Evolutionary conservation across 2,113 vertebrate species (phyloP).

Genomic region (Anhinga anhinga): DNA sequence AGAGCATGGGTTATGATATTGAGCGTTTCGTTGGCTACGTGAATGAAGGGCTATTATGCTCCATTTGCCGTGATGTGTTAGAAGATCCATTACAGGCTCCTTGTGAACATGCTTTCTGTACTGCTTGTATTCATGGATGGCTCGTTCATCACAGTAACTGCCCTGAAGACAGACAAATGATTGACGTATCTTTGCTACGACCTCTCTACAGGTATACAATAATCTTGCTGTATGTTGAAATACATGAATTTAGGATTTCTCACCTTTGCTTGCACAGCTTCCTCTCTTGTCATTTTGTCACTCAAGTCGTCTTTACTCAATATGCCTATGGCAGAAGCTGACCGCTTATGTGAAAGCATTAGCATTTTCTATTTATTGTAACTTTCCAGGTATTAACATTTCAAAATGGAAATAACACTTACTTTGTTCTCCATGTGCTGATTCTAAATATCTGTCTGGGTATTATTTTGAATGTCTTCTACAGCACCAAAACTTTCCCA

Average conservation of each 20-base stretch:
- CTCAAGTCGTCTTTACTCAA: background rate
- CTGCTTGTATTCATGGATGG: slow-evolving; percentile 86
- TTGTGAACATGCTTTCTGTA: slow-evolving; percentile 88
- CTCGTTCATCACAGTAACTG: slow-evolving; percentile 84
- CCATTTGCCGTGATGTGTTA: slow-evolving; percentile 86
- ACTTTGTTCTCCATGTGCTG: background rate
- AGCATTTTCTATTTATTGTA: background rate
- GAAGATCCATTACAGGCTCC: slow-evolving; percentile 88
- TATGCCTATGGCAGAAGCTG: background rate
- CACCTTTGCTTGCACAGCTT: background rate
- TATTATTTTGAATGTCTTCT: background rate
- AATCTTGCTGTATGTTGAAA: background rate
- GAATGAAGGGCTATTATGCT: slow-evolving; percentile 88
- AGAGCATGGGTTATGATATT: slow-evolving; percentile 85
- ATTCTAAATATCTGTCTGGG: background rate
- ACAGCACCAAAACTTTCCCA: background rate
- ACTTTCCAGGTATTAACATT: background rate
- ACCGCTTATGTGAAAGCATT: background rate
- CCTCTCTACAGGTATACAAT: slow-evolving; percentile 81
- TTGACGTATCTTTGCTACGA: slow-evolving; percentile 78
- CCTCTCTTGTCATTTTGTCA: background rate
- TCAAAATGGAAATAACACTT: background rate
- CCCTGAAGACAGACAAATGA: slow-evolving; percentile 84
- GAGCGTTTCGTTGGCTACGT: slow-evolving; percentile 90
- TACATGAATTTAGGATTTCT: background rate